Evolutionary conservation across 2,113 vertebrate genomes (phyloP).

Genomic region (Rhinolophus sinicus): DNA sequence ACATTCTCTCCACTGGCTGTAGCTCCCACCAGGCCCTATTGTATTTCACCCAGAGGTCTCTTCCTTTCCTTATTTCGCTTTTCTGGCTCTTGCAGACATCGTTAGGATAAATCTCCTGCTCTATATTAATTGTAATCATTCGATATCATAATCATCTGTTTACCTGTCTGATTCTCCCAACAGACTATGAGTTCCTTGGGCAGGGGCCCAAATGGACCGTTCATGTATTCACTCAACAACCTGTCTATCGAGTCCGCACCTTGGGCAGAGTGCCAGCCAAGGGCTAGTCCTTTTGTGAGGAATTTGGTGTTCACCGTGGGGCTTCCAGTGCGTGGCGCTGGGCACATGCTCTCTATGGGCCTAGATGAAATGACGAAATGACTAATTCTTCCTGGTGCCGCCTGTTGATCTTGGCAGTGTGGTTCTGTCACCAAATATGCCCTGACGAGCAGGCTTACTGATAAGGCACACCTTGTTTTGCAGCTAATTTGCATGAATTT

Average conservation of each 20-base stretch:
- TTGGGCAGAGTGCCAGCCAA: not conserved
- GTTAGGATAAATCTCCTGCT: not conserved
- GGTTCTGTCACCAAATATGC: not conserved
- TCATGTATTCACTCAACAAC: not conserved
- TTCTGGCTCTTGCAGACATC: not conserved
- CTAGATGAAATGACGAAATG: not conserved
- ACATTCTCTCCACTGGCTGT: not conserved
- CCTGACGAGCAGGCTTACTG: not conserved
- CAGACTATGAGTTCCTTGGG: not conserved
- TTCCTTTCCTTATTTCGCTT: not conserved
- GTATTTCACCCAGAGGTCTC: not conserved
- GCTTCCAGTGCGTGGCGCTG: not conserved
- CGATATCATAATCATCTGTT: not conserved
- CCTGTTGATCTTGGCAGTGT: slow-evolving; percentile 36
- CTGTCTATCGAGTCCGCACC: not conserved
- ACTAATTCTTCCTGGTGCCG: not conserved
- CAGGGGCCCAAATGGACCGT: not conserved
- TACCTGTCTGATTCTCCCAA: not conserved
- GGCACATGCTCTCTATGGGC: not conserved
- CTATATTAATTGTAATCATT: not conserved
- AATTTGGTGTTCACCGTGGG: not conserved
- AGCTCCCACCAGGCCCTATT: not conserved
- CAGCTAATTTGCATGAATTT: slow-evolving; percentile 46
- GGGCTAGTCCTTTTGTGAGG: not conserved
- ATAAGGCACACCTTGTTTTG: not conserved